Conservation (phyloP, 2,797 vertebrate species). For the Amazonetta brasiliensis region DNA sequence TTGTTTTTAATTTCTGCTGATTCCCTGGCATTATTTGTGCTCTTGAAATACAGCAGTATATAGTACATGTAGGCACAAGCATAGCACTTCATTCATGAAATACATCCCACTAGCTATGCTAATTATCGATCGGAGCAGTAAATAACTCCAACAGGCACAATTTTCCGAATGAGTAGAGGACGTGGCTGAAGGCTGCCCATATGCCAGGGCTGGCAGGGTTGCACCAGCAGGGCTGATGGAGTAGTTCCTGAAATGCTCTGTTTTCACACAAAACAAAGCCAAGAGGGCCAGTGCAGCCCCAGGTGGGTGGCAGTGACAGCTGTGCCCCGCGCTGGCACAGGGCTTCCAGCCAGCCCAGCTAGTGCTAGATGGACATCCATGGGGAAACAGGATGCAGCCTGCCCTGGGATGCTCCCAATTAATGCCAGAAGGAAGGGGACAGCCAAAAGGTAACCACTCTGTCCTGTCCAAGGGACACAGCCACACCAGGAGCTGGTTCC, state of each 20-base stretch:
- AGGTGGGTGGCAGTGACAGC: neutral
- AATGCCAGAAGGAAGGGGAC: neutral
- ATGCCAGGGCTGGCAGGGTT: neutral
- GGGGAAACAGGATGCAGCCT: rapidly evolving
- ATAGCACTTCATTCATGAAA: neutral
- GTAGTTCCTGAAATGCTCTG: neutral
- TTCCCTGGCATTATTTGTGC: constrained; percentile 18
- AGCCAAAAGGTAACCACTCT: neutral
- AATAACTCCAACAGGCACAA: constrained; percentile 26
- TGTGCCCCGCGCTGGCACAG: neutral
- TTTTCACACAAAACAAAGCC: neutral
- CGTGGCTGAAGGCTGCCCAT: neutral
- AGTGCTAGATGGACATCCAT: neutral
- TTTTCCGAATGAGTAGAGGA: neutral
- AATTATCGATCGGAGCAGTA: neutral
- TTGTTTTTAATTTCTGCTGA: constrained; percentile 41
- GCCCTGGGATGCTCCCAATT: neutral
- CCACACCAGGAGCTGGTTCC: neutral
- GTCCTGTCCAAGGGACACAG: rapidly evolving
- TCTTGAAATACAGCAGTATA: neutral
- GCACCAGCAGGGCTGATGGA: neutral
- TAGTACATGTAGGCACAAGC: neutral
- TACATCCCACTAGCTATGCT: neutral
- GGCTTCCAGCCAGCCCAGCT: neutral
- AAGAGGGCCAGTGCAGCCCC: neutral